Evolutionary conservation across 2,797 vertebrate genomes (phyloP), one percentile per base, ranked within the genome.

Genomic region (Channallabes apus): DNA sequence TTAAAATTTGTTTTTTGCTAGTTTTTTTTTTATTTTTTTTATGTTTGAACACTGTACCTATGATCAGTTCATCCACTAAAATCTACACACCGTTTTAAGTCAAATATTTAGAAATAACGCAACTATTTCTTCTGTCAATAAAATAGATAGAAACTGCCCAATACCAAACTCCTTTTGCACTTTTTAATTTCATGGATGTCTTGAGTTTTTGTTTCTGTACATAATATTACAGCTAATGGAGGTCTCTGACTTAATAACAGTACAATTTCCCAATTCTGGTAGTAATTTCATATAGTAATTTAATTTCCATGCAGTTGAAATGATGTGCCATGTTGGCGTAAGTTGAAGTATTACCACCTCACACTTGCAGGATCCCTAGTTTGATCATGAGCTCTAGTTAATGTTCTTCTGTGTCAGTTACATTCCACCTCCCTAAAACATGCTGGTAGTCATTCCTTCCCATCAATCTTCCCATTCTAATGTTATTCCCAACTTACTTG

Each of bases 111-210:
- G 86, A 86, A 82, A 86, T 82, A 80, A 87, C 69, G 2, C 58
- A 41, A 41, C 1, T 65, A 78, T 81, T 88, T 72, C 86, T 85
- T 87, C 71, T 85, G 65, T 87, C 85, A 89, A 89, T 89, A 85
- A 86, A 87, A 89, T 87, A 51, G 75, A 46, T 84, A 38, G 84
- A 89, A 82, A 56, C 61, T 62, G 59, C 79, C 72, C 61, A 81
- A 89, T 86, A 90, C 88, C 86, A 89, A 86, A 86, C 84, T 86
- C 54, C 64, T 81, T 67, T 72, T 89, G 88, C 35, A 87, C 84
- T 79, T 68, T 84, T 81, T 78, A 75, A 82, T 89, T 86, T 85
- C 58, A 51, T 73, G 8, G n/a, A 12, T 62, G 38, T 77, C 51
- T 80, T 80, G 22, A 22, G 12, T 83, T 67, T 56, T 32, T 71